Percentiles rank a stretch among this genome's conserved stretches.
Evolutionary conservation across 2,888 invertebrate genomes (phyloP).

Genomic region (Melinopterus prodromus): DNA sequence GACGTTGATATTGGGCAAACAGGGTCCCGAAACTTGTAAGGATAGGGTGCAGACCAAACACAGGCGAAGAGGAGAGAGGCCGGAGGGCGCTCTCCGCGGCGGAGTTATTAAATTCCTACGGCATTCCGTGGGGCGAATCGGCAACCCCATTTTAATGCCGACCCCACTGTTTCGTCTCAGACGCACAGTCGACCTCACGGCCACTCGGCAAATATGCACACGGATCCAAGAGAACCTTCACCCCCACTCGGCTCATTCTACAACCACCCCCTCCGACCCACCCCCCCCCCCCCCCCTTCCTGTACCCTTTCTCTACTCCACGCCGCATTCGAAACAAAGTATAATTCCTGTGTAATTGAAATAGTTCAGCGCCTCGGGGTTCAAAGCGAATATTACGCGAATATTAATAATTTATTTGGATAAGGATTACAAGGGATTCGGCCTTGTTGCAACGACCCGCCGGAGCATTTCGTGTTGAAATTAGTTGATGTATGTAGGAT

Average conservation of each 20-base stretch:
- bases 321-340: constrained; percentile 28
- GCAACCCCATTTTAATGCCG: constrained; percentile 4
- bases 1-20: constrained; percentile 24
- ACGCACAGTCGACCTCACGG: background rate
- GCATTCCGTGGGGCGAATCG: background rate
- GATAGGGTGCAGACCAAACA: constrained; percentile 9
- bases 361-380: constrained; percentile 23
- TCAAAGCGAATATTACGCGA: constrained; percentile 28
- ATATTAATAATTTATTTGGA: constrained; percentile 8
- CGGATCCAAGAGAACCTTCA: background rate
- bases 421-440: background rate
- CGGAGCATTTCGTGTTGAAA: background rate
- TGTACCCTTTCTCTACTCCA: background rate
- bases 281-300: too few species aligned
- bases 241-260: background rate
- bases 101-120: background rate
- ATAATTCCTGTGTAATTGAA: constrained; percentile 32
- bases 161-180: constrained; percentile 4
- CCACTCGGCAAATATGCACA: constrained; percentile 4
- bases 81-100: background rate
- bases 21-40: constrained; percentile 20
- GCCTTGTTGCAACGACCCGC: background rate
- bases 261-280: background rate
- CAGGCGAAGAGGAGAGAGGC: background rate
- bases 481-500: background rate